Percentiles rank a stretch among this genome's conserved stretches.
Evolutionary conservation across 2,113 vertebrate species (phyloP).

Genomic region (Lophura nycthemera): DNA sequence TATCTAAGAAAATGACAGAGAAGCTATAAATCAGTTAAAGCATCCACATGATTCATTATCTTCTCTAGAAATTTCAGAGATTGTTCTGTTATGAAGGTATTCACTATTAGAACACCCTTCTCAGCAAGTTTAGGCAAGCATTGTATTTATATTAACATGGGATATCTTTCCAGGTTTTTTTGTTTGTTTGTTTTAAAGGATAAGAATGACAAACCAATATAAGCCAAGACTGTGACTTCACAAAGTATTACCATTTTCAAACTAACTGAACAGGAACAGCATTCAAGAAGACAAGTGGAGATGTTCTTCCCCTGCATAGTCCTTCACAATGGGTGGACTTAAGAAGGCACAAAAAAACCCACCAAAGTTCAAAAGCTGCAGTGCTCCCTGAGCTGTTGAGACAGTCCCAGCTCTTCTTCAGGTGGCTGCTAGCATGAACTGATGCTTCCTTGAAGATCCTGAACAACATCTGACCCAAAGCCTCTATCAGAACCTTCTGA

Average conservation of each 20-base stretch:
- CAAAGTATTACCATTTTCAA: neutral
- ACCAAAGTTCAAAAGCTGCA: neutral
- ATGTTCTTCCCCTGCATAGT: neutral
- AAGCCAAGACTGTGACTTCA: neutral
- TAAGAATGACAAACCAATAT: neutral
- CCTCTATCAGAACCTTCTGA: neutral
- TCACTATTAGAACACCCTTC: neutral
- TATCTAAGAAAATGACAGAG: conserved; percentile 7
- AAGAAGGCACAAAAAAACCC: neutral
- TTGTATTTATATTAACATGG: neutral
- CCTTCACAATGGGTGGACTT: neutral
- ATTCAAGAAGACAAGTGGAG: neutral
- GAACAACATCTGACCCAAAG: neutral
- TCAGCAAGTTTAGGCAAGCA: fast-evolving
- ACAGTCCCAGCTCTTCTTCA: neutral
- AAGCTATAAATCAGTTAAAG: neutral
- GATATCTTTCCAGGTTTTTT: neutral
- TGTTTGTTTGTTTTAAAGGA: neutral
- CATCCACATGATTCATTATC: neutral
- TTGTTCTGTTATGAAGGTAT: neutral
- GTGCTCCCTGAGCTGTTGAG: neutral
- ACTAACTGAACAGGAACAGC: neutral
- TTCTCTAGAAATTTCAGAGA: neutral
- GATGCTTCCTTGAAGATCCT: neutral
- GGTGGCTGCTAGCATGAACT: neutral